Percentiles rank a stretch among this genome's conserved stretches.
phyloP scores from a whole-genome alignment of 2,797 vertebrate genomes.

The Neosilurus mollespiculum region DNA sequence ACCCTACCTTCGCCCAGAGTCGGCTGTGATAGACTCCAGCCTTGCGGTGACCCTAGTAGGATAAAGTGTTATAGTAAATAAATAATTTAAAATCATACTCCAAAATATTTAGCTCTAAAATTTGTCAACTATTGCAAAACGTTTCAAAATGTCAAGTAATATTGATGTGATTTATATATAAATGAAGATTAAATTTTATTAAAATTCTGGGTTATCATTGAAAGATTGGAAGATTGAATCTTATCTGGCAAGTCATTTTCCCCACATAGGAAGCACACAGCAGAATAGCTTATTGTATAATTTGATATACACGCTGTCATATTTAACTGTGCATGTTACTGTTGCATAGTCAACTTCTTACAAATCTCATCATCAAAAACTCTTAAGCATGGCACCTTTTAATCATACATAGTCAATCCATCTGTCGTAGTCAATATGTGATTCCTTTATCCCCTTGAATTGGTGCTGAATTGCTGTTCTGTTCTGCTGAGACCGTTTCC shows the following conservation, averaged over 20 bases:
- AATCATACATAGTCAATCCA: not conserved
- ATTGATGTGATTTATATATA: not conserved
- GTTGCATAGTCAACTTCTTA: not conserved
- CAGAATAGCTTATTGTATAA: not conserved
- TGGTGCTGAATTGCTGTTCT: slow-evolving; percentile 1
- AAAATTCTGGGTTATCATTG: not conserved
- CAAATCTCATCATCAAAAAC: not conserved
- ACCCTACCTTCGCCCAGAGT: too few species aligned
- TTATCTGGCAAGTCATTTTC: not conserved
- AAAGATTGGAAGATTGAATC: not conserved
- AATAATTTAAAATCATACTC: too few species aligned
- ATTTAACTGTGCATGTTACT: not conserved
- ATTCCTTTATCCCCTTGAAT: slow-evolving; percentile 4
- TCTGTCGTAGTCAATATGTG: not conserved
- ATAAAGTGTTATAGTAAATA: too few species aligned
- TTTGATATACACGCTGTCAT: not conserved
- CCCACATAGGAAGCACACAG: not conserved
- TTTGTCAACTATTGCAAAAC: too few species aligned
- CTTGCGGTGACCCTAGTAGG: too few species aligned
- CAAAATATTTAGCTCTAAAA: too few species aligned
- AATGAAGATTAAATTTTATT: not conserved
- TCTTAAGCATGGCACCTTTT: not conserved
- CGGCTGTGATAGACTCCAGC: too few species aligned
- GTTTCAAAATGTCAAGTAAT: not conserved
- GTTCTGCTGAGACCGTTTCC: slow-evolving; percentile 7